Conservation (phyloP, 1,140 invertebrate genomes). For the Drosophila seguyi region DNA sequence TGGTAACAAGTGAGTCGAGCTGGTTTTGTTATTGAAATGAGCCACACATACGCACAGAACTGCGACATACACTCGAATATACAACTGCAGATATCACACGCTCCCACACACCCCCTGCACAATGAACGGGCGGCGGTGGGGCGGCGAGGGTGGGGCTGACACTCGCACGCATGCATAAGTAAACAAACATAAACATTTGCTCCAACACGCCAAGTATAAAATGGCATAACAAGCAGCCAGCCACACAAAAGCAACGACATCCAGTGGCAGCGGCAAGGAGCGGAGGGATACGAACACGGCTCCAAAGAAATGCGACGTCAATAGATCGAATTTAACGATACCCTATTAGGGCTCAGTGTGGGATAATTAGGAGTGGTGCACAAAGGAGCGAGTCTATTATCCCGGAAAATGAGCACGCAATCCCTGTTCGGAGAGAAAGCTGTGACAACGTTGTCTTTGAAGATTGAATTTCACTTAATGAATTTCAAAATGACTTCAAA, state of each 20-base stretch:
- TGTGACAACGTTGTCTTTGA: not conserved
- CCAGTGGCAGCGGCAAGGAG: not conserved
- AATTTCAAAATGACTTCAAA: not conserved
- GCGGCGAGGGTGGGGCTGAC: slow-evolving; percentile 41
- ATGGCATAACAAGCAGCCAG: slow-evolving; percentile 78
- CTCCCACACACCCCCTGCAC: slow-evolving; percentile 10
- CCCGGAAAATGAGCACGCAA: slow-evolving; percentile 1
- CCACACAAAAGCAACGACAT: slow-evolving; percentile 67
- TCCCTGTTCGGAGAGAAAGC: not conserved
- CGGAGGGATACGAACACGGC: slow-evolving; percentile 5
- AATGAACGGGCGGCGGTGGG: slow-evolving; percentile 16
- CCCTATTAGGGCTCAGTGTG: slow-evolving; percentile 28
- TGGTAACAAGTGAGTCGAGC: slow-evolving; percentile 78
- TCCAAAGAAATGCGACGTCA: slow-evolving; percentile 13
- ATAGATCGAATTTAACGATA: slow-evolving; percentile 43
- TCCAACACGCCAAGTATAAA: slow-evolving; percentile 78
- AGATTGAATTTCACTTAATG: slow-evolving; percentile 1
- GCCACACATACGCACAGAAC: slow-evolving; percentile 17
- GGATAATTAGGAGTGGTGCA: slow-evolving; percentile 28
- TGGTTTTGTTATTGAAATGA: slow-evolving; percentile 83
- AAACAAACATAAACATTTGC: slow-evolving; percentile 82
- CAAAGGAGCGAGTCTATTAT: not conserved
- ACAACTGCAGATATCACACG: slow-evolving; percentile 32
- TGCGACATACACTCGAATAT: slow-evolving; percentile 35
- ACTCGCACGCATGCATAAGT: slow-evolving; percentile 80